Base-by-base conservation (phyloP, 2,113 vertebrate genomes). In the Panthera tigris region DNA sequence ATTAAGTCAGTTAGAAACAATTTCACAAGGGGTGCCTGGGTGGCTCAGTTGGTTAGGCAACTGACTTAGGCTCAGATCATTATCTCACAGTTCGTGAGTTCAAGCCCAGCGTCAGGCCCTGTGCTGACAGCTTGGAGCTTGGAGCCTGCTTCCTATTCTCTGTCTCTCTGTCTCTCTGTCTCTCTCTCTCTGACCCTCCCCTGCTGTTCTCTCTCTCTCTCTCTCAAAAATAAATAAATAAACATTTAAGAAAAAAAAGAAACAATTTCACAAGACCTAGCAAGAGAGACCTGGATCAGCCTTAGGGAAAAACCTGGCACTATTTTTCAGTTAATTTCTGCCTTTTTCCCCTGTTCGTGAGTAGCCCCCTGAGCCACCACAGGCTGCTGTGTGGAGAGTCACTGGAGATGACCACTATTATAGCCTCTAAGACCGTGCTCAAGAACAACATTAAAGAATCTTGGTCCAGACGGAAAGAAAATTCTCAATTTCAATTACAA, bases 401-500 rank as follows among this genome's bases (percentile, higher is more conserved):
- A 10, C 3, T 36, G 36, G 18, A 73, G 4, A 29, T 41, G 45
- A 87, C 23, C 36, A 73, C 31, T 45, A 33, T 69, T 79, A 55
- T 36, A 89, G n/a, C 3, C 25, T 93, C 36, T 27, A 52, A 25
- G 25, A 79, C 14, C 52, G 2, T 15, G 65, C 18, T 48, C 48
- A 81, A 10, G 29, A 52, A 39, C 33, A 76, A 90, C 69, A 45
- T 25, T 33, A 74, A 94, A 89, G 65, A 61, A 89, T 85, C 87
- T 86, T 61, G 66, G 91, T 50, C 15, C 11, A 18, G 23, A 92
- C 95, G 36, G 33, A 90, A 96, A 92, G 33, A 55, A 88, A 89
- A 92, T 55, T 95, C 45, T 94, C 36, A 79, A 41, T 85, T 92
- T 31, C 36, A 92, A 65, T n/a, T 55, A 7, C 12, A 89, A 6